Evolutionary conservation across 2,113 vertebrate species (phyloP), one percentile per base, ranked within the genome.

Genomic region (Cottus gobio): DNA sequence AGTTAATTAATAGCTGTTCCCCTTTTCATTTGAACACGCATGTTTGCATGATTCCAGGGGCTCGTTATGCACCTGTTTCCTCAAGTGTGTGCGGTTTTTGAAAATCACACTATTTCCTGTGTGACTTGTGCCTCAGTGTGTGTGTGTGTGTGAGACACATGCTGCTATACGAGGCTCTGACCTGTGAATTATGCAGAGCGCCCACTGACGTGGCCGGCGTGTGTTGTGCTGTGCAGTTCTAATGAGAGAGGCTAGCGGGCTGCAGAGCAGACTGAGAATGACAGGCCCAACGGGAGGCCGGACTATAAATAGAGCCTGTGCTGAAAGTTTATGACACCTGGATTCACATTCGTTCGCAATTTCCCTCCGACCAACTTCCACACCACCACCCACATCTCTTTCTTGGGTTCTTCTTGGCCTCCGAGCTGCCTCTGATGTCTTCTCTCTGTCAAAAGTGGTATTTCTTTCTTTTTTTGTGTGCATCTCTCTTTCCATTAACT

Each of bases 251-350:
- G 79, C 70, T 50, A 24, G 72, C 65, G 46, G 74, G 85, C 82
- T 84, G 88, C 77, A 56, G 80, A 84, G 78, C 84, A 65, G 60
- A 58, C 60, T 5, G 63, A 72, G 80, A 74, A 61, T 79, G 88
- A 87, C 87, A 89, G 83, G 68, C 84, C 71, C 57, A 52, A 83
- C 66, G 12, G 83, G 86, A 57, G 44, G 84, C 74, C 30, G 7
- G 39, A 31, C 88, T 89, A 93, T 86, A 89, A 89, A 92, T 93
- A 90, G 83, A 90, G n/a, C 70, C 72, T 56, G 83, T 57, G 79
- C 76, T 50, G 82, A 64, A 66, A 36, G 71, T 81, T 74, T 44
- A 73, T n/a, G 83, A 81, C 86, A 91, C 92, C 85, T 90, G 87
- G 79, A 88, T 87, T 82, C 82, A 52, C 69, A 71, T 75, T 74